These are phyloP conservation scores for Diarsia brunnea DNA, from an alignment of 2,888 invertebrate genomes.

Conservation along the genomic window DNA sequence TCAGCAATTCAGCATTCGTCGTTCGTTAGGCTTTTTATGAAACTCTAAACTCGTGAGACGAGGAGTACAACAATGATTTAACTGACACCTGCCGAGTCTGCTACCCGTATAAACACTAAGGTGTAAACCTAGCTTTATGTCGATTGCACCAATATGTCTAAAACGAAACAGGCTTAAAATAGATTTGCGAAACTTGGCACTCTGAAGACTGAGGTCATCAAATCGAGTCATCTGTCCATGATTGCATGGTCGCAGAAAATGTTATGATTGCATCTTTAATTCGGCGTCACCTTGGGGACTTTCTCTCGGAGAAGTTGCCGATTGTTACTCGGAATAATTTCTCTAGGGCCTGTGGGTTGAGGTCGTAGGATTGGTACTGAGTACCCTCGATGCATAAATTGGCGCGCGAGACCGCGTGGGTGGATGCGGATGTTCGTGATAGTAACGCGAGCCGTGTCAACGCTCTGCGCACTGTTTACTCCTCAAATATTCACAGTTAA, in stretches of 20 bases:
- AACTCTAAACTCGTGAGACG: slow-evolving; percentile 66
- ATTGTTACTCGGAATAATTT: slow-evolving; percentile 60
- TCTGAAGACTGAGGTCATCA: slow-evolving; percentile 74
- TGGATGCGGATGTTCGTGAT: slow-evolving; percentile 82
- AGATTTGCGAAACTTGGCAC: slow-evolving; percentile 79
- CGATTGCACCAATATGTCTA: slow-evolving; percentile 52
- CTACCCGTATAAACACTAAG: slow-evolving; percentile 21
- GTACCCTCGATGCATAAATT: slow-evolving; percentile 78
- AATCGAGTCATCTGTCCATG: slow-evolving; percentile 58
- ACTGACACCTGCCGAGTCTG: slow-evolving; percentile 41
- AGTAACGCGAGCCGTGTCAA: slow-evolving; percentile 81
- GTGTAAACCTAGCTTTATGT: slow-evolving; percentile 47
- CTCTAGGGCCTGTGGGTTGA: slow-evolving; percentile 77
- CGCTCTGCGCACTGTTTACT: slow-evolving; percentile 73
- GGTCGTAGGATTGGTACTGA: slow-evolving; percentile 75
- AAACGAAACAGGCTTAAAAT: slow-evolving; percentile 71
- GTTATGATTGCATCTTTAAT: slow-evolving; percentile 50
- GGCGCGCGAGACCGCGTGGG: slow-evolving; percentile 83
- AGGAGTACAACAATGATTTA: slow-evolving; percentile 34
- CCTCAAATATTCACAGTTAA: slow-evolving; percentile 65
- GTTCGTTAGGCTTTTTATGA: slow-evolving; percentile 55
- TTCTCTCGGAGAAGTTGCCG: slow-evolving; percentile 52
- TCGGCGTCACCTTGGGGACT: slow-evolving; percentile 43
- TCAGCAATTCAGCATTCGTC: slow-evolving; percentile 55
- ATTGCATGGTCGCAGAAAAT: slow-evolving; percentile 41